Evolutionary conservation across 2,113 vertebrate species (phyloP).

Genomic region (Mungos mungo): DNA sequence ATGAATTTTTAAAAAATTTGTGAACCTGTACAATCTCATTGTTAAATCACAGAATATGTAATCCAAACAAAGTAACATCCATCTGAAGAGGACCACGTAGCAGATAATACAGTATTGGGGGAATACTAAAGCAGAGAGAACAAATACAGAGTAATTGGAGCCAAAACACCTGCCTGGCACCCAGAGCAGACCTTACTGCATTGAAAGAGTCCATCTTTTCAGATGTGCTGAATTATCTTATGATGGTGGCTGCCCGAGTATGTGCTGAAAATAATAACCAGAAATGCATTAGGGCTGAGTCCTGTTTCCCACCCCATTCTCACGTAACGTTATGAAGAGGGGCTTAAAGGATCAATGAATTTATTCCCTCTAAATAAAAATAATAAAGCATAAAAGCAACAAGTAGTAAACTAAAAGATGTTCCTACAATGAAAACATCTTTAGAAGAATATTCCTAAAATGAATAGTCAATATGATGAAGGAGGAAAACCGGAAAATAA

Average conservation of each 20-base stretch:
- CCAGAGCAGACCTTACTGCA: neutral
- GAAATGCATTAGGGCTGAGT: neutral
- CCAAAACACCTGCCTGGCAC: neutral
- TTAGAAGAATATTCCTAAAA: constrained; percentile 8
- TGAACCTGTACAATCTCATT: neutral
- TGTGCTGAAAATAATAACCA: neutral
- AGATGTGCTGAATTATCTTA: neutral
- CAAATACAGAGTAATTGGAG: neutral
- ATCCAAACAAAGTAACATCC: neutral
- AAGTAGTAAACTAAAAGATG: neutral
- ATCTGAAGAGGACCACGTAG: neutral
- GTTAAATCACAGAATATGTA: neutral
- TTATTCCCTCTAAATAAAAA: neutral
- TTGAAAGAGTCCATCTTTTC: neutral
- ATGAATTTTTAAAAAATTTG: constrained; percentile 7
- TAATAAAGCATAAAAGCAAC: neutral
- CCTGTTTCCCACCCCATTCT: neutral
- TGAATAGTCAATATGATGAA: constrained; percentile 5
- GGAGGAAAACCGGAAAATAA: constrained; percentile 1
- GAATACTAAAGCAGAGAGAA: neutral
- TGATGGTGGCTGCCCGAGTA: neutral
- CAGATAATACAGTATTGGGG: neutral
- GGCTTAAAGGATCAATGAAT: neutral
- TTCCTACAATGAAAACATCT: neutral
- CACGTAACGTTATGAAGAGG: neutral